Evolutionary conservation across 2,113 vertebrate genomes (phyloP).

Genomic region (Mormoops blainvillei): DNA sequence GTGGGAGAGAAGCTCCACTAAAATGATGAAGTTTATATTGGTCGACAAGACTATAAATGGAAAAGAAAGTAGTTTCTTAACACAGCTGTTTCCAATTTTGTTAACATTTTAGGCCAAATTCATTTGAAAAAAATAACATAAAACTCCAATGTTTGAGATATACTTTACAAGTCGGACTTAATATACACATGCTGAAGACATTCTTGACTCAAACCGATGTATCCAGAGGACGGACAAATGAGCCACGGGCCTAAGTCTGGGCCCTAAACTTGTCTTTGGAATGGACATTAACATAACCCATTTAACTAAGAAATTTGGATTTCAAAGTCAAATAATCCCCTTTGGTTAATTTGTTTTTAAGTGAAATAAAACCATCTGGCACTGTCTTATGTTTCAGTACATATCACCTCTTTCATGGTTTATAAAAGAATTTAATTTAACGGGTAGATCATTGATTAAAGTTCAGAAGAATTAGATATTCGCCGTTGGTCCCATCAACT

Average conservation of each 20-base stretch:
- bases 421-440: background rate
- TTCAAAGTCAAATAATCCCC: constrained; percentile 35
- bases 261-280: background rate
- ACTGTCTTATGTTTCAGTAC: constrained; percentile 12
- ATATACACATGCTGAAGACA: constrained; percentile 53
- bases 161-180: constrained; percentile 76
- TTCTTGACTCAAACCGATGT: constrained; percentile 31
- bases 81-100: constrained; percentile 89
- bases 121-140: constrained; percentile 76
- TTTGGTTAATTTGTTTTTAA: constrained; percentile 34
- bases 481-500: background rate
- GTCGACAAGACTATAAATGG: constrained; percentile 87
- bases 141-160: constrained; percentile 76
- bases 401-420: background rate
- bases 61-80: constrained; percentile 85
- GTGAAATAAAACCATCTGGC: constrained; percentile 6
- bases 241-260: background rate
- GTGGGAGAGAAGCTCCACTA: constrained; percentile 76
- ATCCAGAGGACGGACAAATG: background rate
- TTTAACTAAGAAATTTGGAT: background rate
- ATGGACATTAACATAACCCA: background rate
- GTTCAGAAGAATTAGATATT: background rate
- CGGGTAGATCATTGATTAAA: background rate
- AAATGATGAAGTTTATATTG: constrained; percentile 86
- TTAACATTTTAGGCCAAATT: constrained; percentile 86